These are phyloP conservation scores for Koerneria pararmatus DNA, from an alignment of 2,888 invertebrate genomes.

Conservation along the genomic window DNA sequence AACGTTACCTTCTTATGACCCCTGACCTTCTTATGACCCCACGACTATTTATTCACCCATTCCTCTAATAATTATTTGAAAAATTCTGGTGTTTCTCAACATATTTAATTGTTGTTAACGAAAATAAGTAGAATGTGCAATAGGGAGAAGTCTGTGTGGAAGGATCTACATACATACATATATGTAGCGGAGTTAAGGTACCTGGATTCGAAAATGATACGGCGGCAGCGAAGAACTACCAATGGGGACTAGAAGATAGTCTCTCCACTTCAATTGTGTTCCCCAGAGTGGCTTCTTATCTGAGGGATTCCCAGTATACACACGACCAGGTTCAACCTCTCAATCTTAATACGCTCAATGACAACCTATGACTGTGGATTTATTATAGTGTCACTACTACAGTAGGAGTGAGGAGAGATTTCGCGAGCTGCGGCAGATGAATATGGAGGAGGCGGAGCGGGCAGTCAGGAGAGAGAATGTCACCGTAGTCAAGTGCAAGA, in stretches of 20 bases:
- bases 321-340: conserved; percentile 40
- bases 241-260: conserved; percentile 46
- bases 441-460: conserved; percentile 32
- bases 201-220: conserved; percentile 45
- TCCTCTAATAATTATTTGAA: too few relatives aligned
- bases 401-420: conserved; percentile 45
- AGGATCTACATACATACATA: too few relatives aligned
- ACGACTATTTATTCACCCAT: too few relatives aligned
- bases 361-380: not conserved
- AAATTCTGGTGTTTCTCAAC: too few relatives aligned
- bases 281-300: conserved; percentile 37
- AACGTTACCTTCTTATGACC: too few relatives aligned
- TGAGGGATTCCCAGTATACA: conserved; percentile 33
- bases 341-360: not conserved
- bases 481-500: conserved; percentile 39
- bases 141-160: too few relatives aligned
- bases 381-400: conserved; percentile 51
- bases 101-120: too few relatives aligned
- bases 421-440: conserved; percentile 46
- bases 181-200: conserved; percentile 35
- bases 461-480: conserved; percentile 32
- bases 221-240: conserved; percentile 25
- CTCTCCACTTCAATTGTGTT: conserved; percentile 46
- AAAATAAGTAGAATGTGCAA: too few relatives aligned
- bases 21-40: too few relatives aligned